Percentiles rank a stretch among this genome's conserved stretches.
Conservation (phyloP, 2,797 vertebrate genomes). For the Melanotaenia parkinsoni region DNA sequence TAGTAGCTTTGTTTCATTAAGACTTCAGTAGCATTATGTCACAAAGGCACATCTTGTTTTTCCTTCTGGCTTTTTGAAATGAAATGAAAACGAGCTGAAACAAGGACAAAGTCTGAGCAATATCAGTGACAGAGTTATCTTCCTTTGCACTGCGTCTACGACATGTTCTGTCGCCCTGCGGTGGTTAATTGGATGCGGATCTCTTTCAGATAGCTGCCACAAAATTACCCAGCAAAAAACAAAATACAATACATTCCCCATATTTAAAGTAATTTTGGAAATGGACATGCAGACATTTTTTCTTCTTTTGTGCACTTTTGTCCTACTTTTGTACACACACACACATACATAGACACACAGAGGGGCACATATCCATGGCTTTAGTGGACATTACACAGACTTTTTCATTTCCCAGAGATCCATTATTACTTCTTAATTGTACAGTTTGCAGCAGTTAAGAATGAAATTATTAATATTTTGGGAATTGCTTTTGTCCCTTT, state of each 20-base stretch:
- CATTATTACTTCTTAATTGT: neutral
- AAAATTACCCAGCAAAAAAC: constrained; percentile 7
- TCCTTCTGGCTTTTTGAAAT: constrained; percentile 35
- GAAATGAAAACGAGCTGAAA: constrained; percentile 21
- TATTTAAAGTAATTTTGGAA: constrained; percentile 22
- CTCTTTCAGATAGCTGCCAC: neutral
- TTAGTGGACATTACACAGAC: neutral
- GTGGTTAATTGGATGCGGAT: neutral
- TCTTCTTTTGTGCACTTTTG: neutral
- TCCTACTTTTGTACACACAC: neutral
- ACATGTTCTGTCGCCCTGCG: neutral
- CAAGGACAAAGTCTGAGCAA: constrained; percentile 12
- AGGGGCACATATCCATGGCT: neutral
- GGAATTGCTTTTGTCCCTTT: neutral
- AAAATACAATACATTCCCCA: constrained; percentile 15
- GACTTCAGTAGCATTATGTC: constrained; percentile 12
- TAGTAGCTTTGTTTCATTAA: constrained; percentile 40
- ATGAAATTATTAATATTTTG: neutral
- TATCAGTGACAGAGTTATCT: constrained; percentile 14
- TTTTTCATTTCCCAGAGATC: neutral
- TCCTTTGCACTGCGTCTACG: neutral
- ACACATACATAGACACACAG: neutral
- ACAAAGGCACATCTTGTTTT: constrained; percentile 18
- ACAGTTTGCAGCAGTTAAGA: neutral
- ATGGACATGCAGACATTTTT: neutral